phyloP scores from a whole-genome alignment of 2,797 vertebrate species.

The Erpetoichthys calabaricus region DNA sequence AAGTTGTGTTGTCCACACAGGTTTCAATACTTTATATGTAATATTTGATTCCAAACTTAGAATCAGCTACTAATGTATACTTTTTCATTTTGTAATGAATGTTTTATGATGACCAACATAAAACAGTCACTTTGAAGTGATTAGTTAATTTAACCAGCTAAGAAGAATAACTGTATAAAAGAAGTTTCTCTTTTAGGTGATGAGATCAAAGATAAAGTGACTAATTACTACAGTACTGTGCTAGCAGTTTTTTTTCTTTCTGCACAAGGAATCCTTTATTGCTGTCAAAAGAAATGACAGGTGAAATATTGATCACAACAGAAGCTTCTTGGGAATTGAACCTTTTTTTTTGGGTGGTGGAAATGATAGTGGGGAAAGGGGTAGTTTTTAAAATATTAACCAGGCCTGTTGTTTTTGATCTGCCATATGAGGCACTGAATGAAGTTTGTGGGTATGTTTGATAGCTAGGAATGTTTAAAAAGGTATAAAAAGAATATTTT shows the following conservation, averaged over 20 bases:
- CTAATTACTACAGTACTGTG: conserved; percentile 8
- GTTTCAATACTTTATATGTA: too few species aligned
- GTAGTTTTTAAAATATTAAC: conserved; percentile 27
- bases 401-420: conserved; percentile 18
- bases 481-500: neutral
- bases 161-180: neutral
- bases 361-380: conserved; percentile 1
- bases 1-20: too few species aligned
- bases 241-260: neutral
- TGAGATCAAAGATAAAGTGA: conserved; percentile 15
- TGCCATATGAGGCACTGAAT: conserved; percentile 10
- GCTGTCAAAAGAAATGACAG: conserved; percentile 20
- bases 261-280: conserved; percentile 7
- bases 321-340: conserved; percentile 19
- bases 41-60: too few species aligned
- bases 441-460: conserved; percentile 7
- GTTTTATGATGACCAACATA: conserved; percentile 1
- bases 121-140: neutral
- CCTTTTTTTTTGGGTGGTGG: neutral
- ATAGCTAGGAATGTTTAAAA: conserved; percentile 9
- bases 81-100: conserved; percentile 6
- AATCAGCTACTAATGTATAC: too few species aligned
- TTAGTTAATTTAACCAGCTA: too few species aligned
- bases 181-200: neutral
- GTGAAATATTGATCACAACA: conserved; percentile 25